A percentile compares a stretch with the other conserved stretches of the same genome.
Evolutionary conservation across 2,888 invertebrate species (phyloP).

Genomic region (Teinopalpus imperialis): DNA sequence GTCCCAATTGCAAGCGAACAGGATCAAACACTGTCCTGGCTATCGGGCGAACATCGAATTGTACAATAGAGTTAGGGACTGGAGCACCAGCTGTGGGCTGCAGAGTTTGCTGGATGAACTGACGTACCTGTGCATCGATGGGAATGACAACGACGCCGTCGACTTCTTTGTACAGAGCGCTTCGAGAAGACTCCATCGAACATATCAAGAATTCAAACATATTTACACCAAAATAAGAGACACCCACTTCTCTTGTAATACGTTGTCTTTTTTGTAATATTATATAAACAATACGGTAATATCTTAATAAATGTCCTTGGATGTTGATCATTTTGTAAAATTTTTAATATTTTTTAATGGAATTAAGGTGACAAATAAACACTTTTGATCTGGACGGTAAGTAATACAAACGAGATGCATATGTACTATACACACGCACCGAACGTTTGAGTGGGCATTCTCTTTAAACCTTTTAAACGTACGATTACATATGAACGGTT

Average conservation of each 20-base stretch:
- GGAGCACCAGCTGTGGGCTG: not conserved
- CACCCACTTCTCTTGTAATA: not conserved
- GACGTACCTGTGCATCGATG: not conserved
- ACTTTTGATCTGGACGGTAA: too few relatives aligned
- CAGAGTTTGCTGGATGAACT: not conserved
- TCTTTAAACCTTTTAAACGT: too few relatives aligned
- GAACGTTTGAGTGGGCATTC: too few relatives aligned
- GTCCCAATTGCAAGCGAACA: not conserved
- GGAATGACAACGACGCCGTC: not conserved
- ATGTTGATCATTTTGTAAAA: too few relatives aligned
- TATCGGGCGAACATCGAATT: not conserved
- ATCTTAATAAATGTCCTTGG: not conserved
- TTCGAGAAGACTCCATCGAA: not conserved
- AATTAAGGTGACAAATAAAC: too few relatives aligned
- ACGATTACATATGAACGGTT: too few relatives aligned
- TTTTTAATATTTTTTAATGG: too few relatives aligned
- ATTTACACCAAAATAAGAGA: not conserved
- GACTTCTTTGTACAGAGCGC: conserved; percentile 1
- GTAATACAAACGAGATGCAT: too few relatives aligned
- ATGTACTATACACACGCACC: too few relatives aligned
- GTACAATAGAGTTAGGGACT: not conserved
- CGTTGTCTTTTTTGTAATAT: conserved; percentile 5
- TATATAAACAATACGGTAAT: not conserved
- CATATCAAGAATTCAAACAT: not conserved
- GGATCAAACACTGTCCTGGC: not conserved